Conservation (phyloP, 2,888 invertebrate genomes). For the Eurytoma californica region DNA sequence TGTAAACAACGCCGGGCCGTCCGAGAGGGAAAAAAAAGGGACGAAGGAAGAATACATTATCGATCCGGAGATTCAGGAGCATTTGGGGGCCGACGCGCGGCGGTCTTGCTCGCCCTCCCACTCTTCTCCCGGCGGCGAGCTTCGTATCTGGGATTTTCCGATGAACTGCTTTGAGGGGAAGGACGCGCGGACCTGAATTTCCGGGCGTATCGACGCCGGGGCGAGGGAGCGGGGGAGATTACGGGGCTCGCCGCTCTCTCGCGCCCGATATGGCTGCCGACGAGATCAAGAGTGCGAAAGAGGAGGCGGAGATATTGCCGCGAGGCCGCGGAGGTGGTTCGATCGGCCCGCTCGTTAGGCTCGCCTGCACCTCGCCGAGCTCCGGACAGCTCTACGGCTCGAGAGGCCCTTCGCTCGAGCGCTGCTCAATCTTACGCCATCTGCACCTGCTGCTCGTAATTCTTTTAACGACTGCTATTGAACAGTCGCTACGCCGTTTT, state of each 20-base stretch:
- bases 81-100: neutral
- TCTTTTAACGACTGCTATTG: neutral
- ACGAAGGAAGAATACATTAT: conserved; percentile 32
- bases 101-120: neutral
- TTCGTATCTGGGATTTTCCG: conserved; percentile 49
- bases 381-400: too few species aligned
- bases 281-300: conserved; percentile 32
- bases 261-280: too few species aligned
- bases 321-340: too few species aligned
- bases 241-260: neutral
- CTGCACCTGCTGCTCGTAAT: too few species aligned
- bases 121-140: neutral
- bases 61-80: conserved; percentile 42
- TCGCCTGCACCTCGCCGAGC: too few species aligned
- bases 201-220: conserved; percentile 18
- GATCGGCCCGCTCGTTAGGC: too few species aligned
- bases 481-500: neutral
- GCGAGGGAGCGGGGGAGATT: conserved; percentile 1
- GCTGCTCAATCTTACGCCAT: too few species aligned
- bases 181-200: conserved; percentile 22
- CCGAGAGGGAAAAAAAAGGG: neutral
- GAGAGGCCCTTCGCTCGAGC: too few species aligned
- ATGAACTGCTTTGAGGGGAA: conserved; percentile 10
- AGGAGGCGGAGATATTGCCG: too few species aligned
- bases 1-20: neutral